A percentile compares a stretch with the other conserved stretches of the same genome.
Evolutionary conservation across 2,113 vertebrate species (phyloP).

Genomic region (Carassius gibelio): DNA sequence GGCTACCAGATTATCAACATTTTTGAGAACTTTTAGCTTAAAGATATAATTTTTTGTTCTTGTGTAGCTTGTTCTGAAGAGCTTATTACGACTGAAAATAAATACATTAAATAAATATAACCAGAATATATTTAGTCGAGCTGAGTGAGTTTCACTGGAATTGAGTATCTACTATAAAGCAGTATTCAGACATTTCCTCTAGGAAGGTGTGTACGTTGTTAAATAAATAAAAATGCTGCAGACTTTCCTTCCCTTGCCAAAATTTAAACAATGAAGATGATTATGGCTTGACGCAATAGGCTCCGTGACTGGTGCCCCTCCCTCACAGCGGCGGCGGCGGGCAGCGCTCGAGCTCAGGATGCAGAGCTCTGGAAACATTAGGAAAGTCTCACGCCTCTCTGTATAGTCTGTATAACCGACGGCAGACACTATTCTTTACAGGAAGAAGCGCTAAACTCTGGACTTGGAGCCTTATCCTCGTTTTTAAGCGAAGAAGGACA

Average conservation of each 20-base stretch:
- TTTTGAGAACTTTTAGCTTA: neutral
- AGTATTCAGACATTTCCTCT: neutral
- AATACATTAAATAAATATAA: neutral
- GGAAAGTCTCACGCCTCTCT: neutral
- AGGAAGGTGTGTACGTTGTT: neutral
- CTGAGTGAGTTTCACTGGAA: neutral
- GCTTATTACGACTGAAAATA: neutral
- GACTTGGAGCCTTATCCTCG: neutral
- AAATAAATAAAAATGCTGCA: neutral
- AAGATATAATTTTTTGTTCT: neutral
- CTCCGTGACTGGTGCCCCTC: conserved; percentile 4
- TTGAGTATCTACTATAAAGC: neutral
- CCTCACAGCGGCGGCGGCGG: neutral
- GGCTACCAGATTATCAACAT: neutral
- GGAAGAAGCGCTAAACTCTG: neutral
- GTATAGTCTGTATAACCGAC: neutral
- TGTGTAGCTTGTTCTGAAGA: neutral
- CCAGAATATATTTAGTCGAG: neutral
- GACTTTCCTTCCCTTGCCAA: conserved; percentile 9
- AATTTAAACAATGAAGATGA: conserved; percentile 26
- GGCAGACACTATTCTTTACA: neutral
- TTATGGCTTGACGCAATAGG: conserved; percentile 19
- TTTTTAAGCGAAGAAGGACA: neutral
- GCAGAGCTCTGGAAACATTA: conserved; percentile 25
- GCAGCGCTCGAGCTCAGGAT: neutral